Evolutionary conservation across 1,140 invertebrate genomes (phyloP).

Genomic region (Camponotus pennsylvanicus): DNA sequence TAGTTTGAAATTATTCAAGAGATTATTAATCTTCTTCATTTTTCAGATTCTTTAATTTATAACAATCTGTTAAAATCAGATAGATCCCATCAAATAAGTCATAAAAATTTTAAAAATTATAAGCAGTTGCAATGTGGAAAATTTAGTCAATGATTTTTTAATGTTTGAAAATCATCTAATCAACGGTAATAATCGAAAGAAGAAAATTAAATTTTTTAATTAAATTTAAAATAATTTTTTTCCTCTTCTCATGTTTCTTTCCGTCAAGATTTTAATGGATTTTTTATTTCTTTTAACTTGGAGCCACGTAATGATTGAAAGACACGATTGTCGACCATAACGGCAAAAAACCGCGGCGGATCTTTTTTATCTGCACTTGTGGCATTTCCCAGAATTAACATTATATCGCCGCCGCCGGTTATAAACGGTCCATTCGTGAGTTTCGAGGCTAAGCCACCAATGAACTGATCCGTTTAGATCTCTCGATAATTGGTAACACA

Average conservation of each 20-base stretch:
- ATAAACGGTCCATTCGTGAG: constrained; percentile 50
- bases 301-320: constrained; percentile 3
- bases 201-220: neutral
- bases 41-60: neutral
- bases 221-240: neutral
- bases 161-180: neutral
- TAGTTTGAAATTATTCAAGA: neutral
- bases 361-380: constrained; percentile 20
- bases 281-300: neutral
- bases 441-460: constrained; percentile 29
- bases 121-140: neutral
- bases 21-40: constrained; percentile 15
- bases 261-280: neutral
- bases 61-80: neutral
- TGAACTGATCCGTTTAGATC: constrained; percentile 48
- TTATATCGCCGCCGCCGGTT: neutral
- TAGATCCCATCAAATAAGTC: constrained; percentile 3
- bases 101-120: neutral
- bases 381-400: constrained; percentile 40
- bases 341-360: constrained; percentile 16
- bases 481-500: constrained; percentile 61
- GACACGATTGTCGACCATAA: neutral
- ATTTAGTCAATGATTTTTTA: neutral
- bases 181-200: neutral
- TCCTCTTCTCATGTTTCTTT: neutral